A percentile compares a stretch with the other conserved stretches of the same genome.
Conservation (phyloP, 1,140 invertebrate genomes). For the Eumeta japonica region DNA sequence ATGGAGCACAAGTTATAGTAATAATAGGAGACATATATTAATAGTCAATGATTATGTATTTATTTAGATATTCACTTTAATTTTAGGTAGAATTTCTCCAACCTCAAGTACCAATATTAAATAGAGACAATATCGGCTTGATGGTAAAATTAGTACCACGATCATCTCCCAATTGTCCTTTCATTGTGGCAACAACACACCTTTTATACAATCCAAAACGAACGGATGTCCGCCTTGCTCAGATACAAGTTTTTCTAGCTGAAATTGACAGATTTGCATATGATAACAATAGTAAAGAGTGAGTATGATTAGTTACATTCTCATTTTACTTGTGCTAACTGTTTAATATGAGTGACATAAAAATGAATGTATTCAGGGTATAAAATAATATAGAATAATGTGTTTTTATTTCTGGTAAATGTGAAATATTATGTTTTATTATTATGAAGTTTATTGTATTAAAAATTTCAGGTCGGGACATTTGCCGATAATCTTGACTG, state of each 20-base stretch:
- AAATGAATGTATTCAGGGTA: slow-evolving; percentile 5
- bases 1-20: no score
- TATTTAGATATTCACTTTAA: no score
- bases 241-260: slow-evolving; percentile 75
- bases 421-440: no score
- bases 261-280: slow-evolving; percentile 81
- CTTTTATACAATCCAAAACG: slow-evolving; percentile 89
- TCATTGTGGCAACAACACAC: slow-evolving; percentile 89
- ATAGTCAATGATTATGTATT: no score
- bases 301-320: no score
- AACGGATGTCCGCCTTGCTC: slow-evolving; percentile 85
- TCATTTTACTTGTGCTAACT: no score
- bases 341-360: background rate
- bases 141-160: slow-evolving; percentile 71
- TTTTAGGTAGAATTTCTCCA: slow-evolving; percentile 59
- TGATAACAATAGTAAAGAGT: slow-evolving; percentile 33
- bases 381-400: no score
- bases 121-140: slow-evolving; percentile 85
- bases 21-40: no score
- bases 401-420: no score
- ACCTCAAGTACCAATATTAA: slow-evolving; percentile 61
- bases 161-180: slow-evolving; percentile 42
- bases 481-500: slow-evolving; percentile 79
- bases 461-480: slow-evolving; percentile 48
- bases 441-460: no score